Evolutionary conservation across 2,797 vertebrate genomes (phyloP), one percentile per base, ranked within the genome.

Genomic region (Aeoliscus strigatus): DNA sequence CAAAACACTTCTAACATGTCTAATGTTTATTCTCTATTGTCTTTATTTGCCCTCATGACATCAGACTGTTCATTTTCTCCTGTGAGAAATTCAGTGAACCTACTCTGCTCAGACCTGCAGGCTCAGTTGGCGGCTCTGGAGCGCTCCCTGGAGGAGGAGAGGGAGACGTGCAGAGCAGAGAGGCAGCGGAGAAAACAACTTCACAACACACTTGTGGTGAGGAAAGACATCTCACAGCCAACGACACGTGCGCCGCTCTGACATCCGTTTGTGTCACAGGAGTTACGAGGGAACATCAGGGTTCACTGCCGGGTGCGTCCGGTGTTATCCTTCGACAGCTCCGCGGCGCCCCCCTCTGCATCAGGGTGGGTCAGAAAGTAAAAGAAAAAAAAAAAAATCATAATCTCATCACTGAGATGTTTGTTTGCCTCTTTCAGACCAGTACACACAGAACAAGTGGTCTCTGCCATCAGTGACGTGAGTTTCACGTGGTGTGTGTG

Each of bases 231-330:
- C 44, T 44, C 6, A 1, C 6, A n/a, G n/a, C n/a, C n/a, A n/a
- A n/a, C n/a, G n/a, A n/a, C n/a, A n/a, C n/a, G n/a, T n/a, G n/a
- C n/a, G n/a, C n/a, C n/a, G n/a, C n/a, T n/a, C n/a, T n/a, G n/a
- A n/a, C 16, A 23, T 31, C 1, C 10, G 9, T 18, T 6, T 41
- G 15, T 31, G 33, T 36, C 39, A 3, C 53, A 93, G 93, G 93
- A 92, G 70, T 50, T 92, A 44, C 87, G 83, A 58, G 91, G 91
- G 16, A 91, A 90, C 64, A 90, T 93, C 64, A 66, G 89, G 51
- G 91, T 93, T 14, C 89, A 93, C 81, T 92, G 92, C 49, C 84
- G 88, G 23, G 77, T 93, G 24, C 84, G 88, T 9, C 91, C 91
- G 0, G 23, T 86, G 27, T 58, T 93, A 1, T 81, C 79, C 5